phyloP scores from a whole-genome alignment of 2,888 invertebrate species.

The Torymus texanus region DNA sequence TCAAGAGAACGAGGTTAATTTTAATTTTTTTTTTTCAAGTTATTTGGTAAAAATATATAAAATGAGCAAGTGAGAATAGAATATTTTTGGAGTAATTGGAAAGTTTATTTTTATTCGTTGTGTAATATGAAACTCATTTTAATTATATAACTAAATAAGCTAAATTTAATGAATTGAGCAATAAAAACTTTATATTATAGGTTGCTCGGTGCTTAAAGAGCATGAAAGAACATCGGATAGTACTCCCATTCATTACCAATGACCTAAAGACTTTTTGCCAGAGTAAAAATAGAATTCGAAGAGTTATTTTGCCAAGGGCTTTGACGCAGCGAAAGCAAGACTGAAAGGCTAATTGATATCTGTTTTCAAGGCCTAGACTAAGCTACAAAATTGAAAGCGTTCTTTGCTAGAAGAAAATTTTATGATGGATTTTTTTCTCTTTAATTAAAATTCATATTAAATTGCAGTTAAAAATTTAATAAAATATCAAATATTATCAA shows the following conservation, averaged over 20 bases:
- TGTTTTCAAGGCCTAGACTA: slow-evolving; percentile 30
- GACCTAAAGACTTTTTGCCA: slow-evolving; percentile 47
- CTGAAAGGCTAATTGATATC: slow-evolving; percentile 34
- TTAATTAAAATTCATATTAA: too few relatives aligned
- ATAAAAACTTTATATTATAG: slow-evolving; percentile 29
- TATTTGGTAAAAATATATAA: too few relatives aligned
- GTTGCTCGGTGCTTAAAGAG: slow-evolving; percentile 11
- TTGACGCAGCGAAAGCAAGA: slow-evolving; percentile 3
- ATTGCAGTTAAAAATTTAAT: too few relatives aligned
- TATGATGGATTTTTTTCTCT: not conserved
- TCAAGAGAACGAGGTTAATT: too few relatives aligned
- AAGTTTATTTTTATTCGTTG: too few relatives aligned
- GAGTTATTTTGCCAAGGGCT: slow-evolving; percentile 42
- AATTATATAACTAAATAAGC: slow-evolving; percentile 13
- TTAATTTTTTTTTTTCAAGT: too few relatives aligned
- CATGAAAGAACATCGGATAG: slow-evolving; percentile 17
- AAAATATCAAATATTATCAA: too few relatives aligned
- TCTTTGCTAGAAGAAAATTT: not conserved
- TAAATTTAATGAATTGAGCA: slow-evolving; percentile 38
- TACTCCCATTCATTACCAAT: slow-evolving; percentile 42
- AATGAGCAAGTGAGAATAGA: too few relatives aligned
- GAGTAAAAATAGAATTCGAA: slow-evolving; percentile 43
- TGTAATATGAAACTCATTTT: slow-evolving; percentile 3
- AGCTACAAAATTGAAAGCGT: not conserved
- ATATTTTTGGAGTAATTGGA: too few relatives aligned